A percentile compares a stretch with the other conserved stretches of the same genome.
Evolutionary conservation across 2,888 invertebrate species (phyloP).

Genomic region (Leptura quadrifasciata): DNA sequence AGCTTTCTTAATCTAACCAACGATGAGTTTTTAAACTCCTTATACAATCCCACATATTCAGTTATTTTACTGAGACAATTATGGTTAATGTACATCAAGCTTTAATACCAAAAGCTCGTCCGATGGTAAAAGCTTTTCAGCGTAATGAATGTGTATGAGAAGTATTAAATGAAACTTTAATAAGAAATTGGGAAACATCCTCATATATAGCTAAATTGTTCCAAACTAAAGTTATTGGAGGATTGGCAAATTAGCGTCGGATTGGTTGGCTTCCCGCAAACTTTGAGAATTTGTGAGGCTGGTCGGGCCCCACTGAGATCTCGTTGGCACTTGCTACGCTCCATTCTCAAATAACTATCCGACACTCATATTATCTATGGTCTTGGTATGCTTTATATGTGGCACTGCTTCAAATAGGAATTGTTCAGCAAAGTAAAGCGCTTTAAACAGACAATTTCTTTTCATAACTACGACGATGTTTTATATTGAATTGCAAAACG

Average conservation of each 20-base stretch:
- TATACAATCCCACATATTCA: too few relatives aligned
- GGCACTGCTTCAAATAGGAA: neutral
- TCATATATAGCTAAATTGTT: slow-evolving; percentile 52
- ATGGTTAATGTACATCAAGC: neutral
- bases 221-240: slow-evolving; percentile 60
- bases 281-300: slow-evolving; percentile 61
- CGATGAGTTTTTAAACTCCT: too few relatives aligned
- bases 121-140: neutral
- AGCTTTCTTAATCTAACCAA: too few relatives aligned
- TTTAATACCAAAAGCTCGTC: neutral
- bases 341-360: slow-evolving; percentile 56
- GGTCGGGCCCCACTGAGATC: slow-evolving; percentile 64
- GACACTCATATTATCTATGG: slow-evolving; percentile 44
- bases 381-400: slow-evolving; percentile 3
- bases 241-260: slow-evolving; percentile 65
- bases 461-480: neutral
- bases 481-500: neutral
- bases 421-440: neutral
- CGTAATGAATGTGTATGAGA: slow-evolving; percentile 8
- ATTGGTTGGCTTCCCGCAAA: slow-evolving; percentile 62
- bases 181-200: slow-evolving; percentile 34
- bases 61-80: neutral
- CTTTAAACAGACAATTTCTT: slow-evolving; percentile 1
- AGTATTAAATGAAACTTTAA: slow-evolving; percentile 36
- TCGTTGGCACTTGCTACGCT: slow-evolving; percentile 63